Base-by-base conservation (phyloP, 2,113 vertebrate genomes). In the Toxostoma redivivum region DNA sequence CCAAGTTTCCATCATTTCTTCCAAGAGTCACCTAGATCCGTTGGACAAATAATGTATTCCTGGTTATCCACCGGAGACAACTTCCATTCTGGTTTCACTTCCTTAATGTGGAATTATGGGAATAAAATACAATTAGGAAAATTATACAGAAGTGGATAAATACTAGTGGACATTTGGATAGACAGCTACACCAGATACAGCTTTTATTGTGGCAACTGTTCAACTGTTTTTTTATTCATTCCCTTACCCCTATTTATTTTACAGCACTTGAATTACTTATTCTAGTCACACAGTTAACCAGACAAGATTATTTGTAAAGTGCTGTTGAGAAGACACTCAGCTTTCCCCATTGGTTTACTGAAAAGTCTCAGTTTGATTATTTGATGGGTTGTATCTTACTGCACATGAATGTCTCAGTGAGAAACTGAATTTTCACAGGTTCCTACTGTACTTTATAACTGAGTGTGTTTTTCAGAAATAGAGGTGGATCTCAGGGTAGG, bases 401-500 rank as follows among this genome's bases (percentile, higher is more conserved):
- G 66, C 66, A 57, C 60, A 48, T 50, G 48, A 82, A 77, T 37
- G 33, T 71, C 66, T 79, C 40, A 8, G 78, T 80, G 45, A 80
- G 70, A 84, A 69, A 58, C 10, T 17, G 87, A 89, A 40, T 76
- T 90, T 94, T 95, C 81, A 48, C 94, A 82, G 74, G 71, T 95
- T 97, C 91, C 66, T 4, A 2, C 54, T 86, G 78, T 91, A 80
- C 78, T 73, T 90, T 44, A 4, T 76, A 82, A 54, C 33, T 57
- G 42, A 56, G 56, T 65, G 40, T 67, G n/a, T 85, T 87, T 89
- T 67, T 74, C 86, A 90, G 83, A 88, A 92, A 93, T 81, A 91
- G 72, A 74, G 40, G 38, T 81, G 35, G 33, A 81, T 81, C 60
- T 88, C 51, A 70, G 69, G 48, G 38, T 50, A 53, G 56, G 58